Conservation (phyloP, 2,113 vertebrate genomes). For the Tinamus guttatus region DNA sequence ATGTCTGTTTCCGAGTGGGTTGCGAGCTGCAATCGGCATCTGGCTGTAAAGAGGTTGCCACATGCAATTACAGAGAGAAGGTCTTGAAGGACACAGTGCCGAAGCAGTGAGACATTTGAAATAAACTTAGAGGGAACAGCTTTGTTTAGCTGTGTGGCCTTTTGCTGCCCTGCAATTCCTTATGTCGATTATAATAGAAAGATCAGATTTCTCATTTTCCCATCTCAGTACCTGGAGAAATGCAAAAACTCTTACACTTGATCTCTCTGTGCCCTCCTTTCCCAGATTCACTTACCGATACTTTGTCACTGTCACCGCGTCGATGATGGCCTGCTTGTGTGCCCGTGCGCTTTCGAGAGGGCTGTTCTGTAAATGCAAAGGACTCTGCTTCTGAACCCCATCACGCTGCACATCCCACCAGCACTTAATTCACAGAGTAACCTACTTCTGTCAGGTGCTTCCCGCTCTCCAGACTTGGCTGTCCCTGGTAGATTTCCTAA, state of each 20-base stretch:
- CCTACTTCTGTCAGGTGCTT: conserved; percentile 30
- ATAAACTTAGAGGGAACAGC: conserved; percentile 44
- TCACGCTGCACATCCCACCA: background rate
- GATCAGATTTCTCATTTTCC: conserved; percentile 63
- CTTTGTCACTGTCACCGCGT: conserved; percentile 84
- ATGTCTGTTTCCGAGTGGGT: background rate
- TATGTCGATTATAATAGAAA: conserved; percentile 51
- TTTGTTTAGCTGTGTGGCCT: conserved; percentile 29
- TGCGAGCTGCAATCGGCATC: background rate
- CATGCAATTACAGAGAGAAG: conserved; percentile 35
- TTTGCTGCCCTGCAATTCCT: conserved; percentile 52
- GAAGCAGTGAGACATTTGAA: conserved; percentile 42
- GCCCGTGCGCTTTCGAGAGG: background rate
- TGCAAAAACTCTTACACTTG: conserved; percentile 63
- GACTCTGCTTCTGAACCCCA: conserved; percentile 10
- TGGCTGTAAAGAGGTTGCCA: conserved; percentile 39
- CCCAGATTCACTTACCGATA: conserved; percentile 78
- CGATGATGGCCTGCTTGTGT: conserved; percentile 68
- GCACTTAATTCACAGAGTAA: conserved; percentile 8
- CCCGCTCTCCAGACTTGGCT: background rate
- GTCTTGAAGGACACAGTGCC: conserved; percentile 47
- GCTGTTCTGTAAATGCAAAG: conserved; percentile 29
- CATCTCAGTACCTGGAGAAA: conserved; percentile 34
- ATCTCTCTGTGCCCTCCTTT: conserved; percentile 73
- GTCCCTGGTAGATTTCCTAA: background rate